Evolutionary conservation across 2,888 invertebrate genomes (phyloP).

Genomic region (Alloplasta piceator): DNA sequence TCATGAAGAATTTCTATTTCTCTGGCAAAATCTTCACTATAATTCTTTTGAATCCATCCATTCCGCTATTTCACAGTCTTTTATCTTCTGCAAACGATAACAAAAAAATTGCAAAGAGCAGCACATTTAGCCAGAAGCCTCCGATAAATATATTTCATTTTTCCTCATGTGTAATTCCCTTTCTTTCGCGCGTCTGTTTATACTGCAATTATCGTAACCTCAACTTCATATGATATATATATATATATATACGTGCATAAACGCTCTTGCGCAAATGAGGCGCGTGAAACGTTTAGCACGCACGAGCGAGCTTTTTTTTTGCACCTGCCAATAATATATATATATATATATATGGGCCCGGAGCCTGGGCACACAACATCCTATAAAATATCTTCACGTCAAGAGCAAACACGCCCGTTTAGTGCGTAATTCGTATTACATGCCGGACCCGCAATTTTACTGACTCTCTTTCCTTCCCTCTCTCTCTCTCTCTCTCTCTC

Average conservation of each 20-base stretch:
- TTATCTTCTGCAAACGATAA: not conserved
- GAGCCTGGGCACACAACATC: constrained; percentile 31
- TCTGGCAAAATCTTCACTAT: not conserved
- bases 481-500: not conserved
- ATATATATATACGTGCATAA: not conserved
- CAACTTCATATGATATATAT: constrained; percentile 44
- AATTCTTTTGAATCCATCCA: too few relatives aligned
- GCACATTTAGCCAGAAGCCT: not conserved
- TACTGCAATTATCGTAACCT: constrained; percentile 62
- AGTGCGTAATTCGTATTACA: constrained; percentile 49
- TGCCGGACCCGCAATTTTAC: not conserved
- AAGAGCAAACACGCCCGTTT: constrained; percentile 53
- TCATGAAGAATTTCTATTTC: not conserved
- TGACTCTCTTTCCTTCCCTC: not conserved
- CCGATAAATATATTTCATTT: not conserved
- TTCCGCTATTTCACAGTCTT: too few relatives aligned
- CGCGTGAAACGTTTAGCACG: constrained; percentile 62
- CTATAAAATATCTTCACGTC: constrained; percentile 58
- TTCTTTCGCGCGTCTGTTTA: constrained; percentile 45
- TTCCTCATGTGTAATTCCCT: not conserved
- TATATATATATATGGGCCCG: not conserved
- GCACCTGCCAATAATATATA: constrained; percentile 51
- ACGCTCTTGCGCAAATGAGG: constrained; percentile 52
- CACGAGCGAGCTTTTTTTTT: constrained; percentile 41
- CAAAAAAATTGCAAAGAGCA: not conserved